These are phyloP conservation scores for Thelaira solivaga DNA, from an alignment of 2,888 invertebrate genomes.

Conservation along the genomic window DNA sequence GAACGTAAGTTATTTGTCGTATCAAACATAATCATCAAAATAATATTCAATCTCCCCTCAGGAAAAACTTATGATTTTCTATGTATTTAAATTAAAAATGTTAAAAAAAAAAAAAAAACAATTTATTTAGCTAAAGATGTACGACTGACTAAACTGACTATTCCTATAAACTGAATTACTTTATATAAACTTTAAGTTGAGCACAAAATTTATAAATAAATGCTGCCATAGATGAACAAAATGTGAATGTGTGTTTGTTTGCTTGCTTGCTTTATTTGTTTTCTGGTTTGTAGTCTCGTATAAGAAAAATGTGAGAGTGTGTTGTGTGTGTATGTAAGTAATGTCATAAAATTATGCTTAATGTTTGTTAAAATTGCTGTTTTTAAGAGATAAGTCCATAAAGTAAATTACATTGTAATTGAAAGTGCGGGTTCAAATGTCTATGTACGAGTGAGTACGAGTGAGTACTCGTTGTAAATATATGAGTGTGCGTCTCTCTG, in stretches of 20 bases:
- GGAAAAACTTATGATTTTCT: slow-evolving; percentile 23
- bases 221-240: slow-evolving; percentile 33
- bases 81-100: slow-evolving; percentile 16
- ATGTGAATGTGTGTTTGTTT: slow-evolving; percentile 18
- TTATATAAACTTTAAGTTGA: too few relatives aligned
- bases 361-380: slow-evolving; percentile 75
- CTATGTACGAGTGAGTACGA: slow-evolving; percentile 6
- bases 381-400: slow-evolving; percentile 75
- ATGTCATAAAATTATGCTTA: slow-evolving; percentile 77
- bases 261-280: slow-evolving; percentile 3
- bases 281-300: neutral
- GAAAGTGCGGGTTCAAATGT: slow-evolving; percentile 71
- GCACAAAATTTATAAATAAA: slow-evolving; percentile 15
- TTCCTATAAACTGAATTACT: too few relatives aligned
- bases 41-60: slow-evolving; percentile 37
- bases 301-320: slow-evolving; percentile 45
- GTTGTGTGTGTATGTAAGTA: slow-evolving; percentile 57
- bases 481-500: neutral
- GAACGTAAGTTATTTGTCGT: slow-evolving; percentile 31
- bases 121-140: slow-evolving; percentile 24
- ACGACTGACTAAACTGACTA: slow-evolving; percentile 4
- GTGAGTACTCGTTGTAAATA: too few relatives aligned
- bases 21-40: slow-evolving; percentile 45
- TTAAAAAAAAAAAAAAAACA: slow-evolving; percentile 9
- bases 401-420: slow-evolving; percentile 75